These are phyloP conservation scores for Lerista edwardsae DNA, from an alignment of 2,797 vertebrate species.

Conservation along the genomic window DNA sequence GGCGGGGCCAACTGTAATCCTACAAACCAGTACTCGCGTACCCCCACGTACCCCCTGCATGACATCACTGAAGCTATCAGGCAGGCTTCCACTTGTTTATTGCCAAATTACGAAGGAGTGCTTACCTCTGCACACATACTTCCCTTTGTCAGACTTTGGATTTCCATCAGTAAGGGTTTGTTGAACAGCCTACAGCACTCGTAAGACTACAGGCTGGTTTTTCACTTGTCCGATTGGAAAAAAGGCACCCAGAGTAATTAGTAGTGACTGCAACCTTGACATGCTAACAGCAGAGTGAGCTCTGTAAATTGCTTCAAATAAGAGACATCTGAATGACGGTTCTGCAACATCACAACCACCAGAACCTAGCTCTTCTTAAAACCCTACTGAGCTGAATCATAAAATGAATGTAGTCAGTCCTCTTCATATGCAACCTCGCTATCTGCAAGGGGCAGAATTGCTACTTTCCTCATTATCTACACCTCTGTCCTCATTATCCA, in stretches of 20 bases:
- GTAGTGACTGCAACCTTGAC: slow-evolving; percentile 46
- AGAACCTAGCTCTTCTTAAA: not conserved
- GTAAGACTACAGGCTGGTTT: slow-evolving; percentile 45
- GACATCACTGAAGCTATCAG: not conserved
- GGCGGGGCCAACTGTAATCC: too few species aligned
- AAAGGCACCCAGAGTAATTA: slow-evolving; percentile 53
- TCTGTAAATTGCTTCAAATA: slow-evolving; percentile 43
- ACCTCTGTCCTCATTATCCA: too few species aligned
- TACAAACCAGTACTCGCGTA: too few species aligned
- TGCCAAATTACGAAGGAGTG: not conserved
- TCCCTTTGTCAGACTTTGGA: slow-evolving; percentile 8
- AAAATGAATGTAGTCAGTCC: not conserved
- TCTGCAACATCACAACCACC: not conserved
- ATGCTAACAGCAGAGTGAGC: slow-evolving; percentile 23
- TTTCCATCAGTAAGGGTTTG: slow-evolving; percentile 30
- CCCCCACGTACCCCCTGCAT: too few species aligned
- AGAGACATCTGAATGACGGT: slow-evolving; percentile 23
- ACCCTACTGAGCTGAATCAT: not conserved
- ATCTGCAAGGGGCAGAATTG: too few species aligned
- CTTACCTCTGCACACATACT: slow-evolving; percentile 11
- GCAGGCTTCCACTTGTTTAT: not conserved
- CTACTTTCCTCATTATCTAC: too few species aligned
- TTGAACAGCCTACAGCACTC: slow-evolving; percentile 31
- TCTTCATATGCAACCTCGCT: too few species aligned
- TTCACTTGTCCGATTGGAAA: slow-evolving; percentile 41